Conservation (phyloP, 2,113 vertebrate species). For the Taurulus bubalis region DNA sequence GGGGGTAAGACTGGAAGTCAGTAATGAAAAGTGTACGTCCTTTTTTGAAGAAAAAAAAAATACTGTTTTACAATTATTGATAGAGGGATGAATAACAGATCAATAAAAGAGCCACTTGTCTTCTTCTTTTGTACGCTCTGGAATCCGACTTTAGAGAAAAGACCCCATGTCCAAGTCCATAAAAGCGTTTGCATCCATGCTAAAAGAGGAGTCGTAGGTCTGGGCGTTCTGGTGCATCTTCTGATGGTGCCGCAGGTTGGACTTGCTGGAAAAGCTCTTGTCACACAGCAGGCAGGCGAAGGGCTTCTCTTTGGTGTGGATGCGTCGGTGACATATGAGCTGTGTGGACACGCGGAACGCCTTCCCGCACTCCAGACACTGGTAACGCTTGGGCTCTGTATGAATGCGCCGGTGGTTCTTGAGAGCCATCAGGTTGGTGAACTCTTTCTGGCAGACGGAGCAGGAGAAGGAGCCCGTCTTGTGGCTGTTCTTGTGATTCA, state of each 20-base stretch:
- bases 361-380: conserved; percentile 88
- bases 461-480: conserved; percentile 84
- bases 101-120: conserved; percentile 36
- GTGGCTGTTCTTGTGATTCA: conserved; percentile 88
- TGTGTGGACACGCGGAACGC: conserved; percentile 86
- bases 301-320: conserved; percentile 87
- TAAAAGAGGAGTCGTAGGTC: conserved; percentile 83
- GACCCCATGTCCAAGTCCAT: conserved; percentile 81
- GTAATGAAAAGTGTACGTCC: conserved; percentile 52
- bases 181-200: conserved; percentile 84
- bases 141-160: conserved; percentile 72
- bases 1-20: conserved; percentile 60
- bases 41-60: conserved; percentile 48
- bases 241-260: conserved; percentile 88
- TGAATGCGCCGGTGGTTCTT: conserved; percentile 87
- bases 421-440: conserved; percentile 85
- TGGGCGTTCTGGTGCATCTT: conserved; percentile 87
- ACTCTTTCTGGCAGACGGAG: conserved; percentile 84
- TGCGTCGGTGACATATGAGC: conserved; percentile 84
- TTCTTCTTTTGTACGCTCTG: conserved; percentile 39
- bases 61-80: conserved; percentile 80
- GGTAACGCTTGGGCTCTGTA: conserved; percentile 88
- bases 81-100: conserved; percentile 56
- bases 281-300: conserved; percentile 82
- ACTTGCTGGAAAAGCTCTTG: conserved; percentile 85